phyloP scores from a whole-genome alignment of 2,113 vertebrate species.

The Python bivittatus region DNA sequence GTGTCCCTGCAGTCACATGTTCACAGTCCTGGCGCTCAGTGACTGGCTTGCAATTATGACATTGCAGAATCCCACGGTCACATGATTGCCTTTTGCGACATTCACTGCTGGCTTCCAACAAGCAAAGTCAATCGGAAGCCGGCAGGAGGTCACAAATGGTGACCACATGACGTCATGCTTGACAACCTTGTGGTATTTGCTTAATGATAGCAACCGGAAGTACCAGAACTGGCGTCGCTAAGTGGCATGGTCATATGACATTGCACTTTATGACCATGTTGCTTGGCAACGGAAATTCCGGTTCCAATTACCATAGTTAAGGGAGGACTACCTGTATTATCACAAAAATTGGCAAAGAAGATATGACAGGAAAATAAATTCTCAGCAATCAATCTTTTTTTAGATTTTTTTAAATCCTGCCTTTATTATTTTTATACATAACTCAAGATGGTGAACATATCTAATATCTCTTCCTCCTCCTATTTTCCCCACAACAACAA shows the following conservation, averaged over 20 bases:
- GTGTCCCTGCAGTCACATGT: not conserved
- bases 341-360: not conserved
- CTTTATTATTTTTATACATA: no score
- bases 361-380: not conserved
- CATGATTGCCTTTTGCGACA: not conserved
- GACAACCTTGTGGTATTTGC: not conserved
- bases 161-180: not conserved
- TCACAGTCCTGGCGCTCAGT: not conserved
- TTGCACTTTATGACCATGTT: not conserved
- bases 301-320: not conserved
- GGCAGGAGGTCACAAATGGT: not conserved
- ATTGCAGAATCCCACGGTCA: not conserved
- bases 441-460: no score
- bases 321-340: not conserved
- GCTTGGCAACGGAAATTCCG: not conserved
- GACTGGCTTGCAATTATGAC: not conserved
- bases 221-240: not conserved
- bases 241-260: not conserved
- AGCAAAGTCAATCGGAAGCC: not conserved
- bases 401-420: no score
- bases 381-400: no score
- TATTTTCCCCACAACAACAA: no score
- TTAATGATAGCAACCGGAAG: not conserved
- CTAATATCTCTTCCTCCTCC: no score
- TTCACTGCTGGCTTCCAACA: not conserved